Percentiles rank a stretch among this genome's conserved stretches.
These are phyloP conservation scores for Adela reaumurella DNA, from an alignment of 2,888 invertebrate species.

Conservation along the genomic window DNA sequence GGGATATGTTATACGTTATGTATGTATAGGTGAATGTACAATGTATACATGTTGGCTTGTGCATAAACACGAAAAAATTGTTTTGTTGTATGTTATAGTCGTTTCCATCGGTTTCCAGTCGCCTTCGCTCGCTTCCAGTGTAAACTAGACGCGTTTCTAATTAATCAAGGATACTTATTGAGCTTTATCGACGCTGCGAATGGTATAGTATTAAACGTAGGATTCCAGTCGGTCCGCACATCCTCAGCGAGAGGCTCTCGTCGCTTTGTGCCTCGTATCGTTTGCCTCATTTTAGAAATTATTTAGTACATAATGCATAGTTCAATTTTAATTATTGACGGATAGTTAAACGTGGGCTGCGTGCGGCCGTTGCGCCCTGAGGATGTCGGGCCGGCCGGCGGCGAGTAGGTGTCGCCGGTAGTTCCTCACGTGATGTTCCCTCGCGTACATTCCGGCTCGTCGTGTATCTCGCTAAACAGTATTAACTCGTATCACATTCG, in stretches of 20 bases:
- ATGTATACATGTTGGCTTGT: neutral
- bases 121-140: neutral
- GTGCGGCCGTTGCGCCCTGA: too few relatives aligned
- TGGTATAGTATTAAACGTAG: neutral
- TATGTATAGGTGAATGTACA: neutral
- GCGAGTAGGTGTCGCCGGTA: slow-evolving; percentile 28
- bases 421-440: slow-evolving; percentile 20
- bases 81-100: neutral
- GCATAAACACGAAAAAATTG: neutral
- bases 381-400: too few relatives aligned
- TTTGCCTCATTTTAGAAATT: too few relatives aligned
- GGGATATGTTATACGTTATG: neutral
- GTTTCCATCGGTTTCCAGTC: neutral
- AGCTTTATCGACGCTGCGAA: neutral
- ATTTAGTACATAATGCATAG: too few relatives aligned
- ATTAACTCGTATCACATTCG: slow-evolving; percentile 54
- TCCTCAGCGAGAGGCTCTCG: too few relatives aligned
- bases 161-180: neutral
- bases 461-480: slow-evolving; percentile 52
- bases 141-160: neutral
- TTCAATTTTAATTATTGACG: too few relatives aligned
- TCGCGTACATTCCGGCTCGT: slow-evolving; percentile 47
- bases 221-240: neutral
- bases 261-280: too few relatives aligned
- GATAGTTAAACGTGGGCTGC: too few relatives aligned